Base-by-base conservation (phyloP, 2,797 vertebrate species). In the Xenopus petersii region DNA sequence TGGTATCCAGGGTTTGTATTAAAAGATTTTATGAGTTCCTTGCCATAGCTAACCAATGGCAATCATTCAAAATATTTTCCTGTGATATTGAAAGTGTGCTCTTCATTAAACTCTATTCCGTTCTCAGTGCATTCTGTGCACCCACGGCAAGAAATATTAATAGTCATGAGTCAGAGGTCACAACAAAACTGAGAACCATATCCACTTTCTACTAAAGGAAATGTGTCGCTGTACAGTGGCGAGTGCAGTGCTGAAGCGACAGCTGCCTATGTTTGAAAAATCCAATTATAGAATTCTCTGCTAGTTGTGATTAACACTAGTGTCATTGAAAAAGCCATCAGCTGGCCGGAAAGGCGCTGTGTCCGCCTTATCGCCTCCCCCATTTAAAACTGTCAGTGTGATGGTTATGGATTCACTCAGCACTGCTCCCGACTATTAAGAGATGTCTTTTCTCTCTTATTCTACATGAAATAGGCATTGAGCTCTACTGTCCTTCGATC, bases 231-330 rank as follows among this genome's bases (percentile, higher is more conserved):
- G 13, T 64, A 60, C 47, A 26, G 55, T 65, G 71, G 56, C 67
- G 70, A 56, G 55, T 47, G 70, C 58, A 69, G 62, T 51, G 46
- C 68, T 60, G 46, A 74, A 70, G 67, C 69, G 76, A 79, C 71
- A 79, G 71, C 64, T 79, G 71, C 54, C 66, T 74, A 54, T 79
- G 67, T 61, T 62, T 70, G 67, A 67, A 79, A 71, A 79, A 74
- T 79, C 61, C 76, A 79, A 79, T 79, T 79, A 56, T 79, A 74
- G 70, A 70, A 74, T 55, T 70, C 60, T 64, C 55, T 74, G 71
- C 73, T 79, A 79, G 73, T 65, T 67, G 55, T 65, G 67, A 74
- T 74, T 79, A 79, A 73, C 71, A 74, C 47, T 56, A 49, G 66
- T 64, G 67, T 79, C 65, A 74, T 74, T 74, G 76, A 61, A 66